Conservation (phyloP, 2,888 invertebrate species). For the Acronicta leporina region DNA sequence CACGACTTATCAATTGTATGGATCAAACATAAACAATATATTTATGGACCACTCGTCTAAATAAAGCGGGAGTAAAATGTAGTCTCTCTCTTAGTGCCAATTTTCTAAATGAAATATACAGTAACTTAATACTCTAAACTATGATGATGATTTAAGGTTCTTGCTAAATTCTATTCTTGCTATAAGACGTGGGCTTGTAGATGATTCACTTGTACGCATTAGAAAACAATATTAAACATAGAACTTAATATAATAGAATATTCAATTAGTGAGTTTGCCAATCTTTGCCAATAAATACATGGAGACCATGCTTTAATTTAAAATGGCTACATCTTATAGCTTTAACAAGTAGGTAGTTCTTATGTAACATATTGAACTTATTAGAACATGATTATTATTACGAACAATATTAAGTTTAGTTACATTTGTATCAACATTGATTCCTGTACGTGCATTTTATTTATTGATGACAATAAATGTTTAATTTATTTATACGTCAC, state of each 20-base stretch:
- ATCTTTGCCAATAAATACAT: conserved; percentile 51
- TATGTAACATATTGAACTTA: conserved; percentile 44
- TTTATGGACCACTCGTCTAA: conserved; percentile 4
- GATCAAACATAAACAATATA: conserved; percentile 6
- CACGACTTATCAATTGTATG: conserved; percentile 31
- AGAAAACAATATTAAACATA: conserved; percentile 41
- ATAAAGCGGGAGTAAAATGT: conserved; percentile 2
- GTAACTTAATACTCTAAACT: conserved; percentile 5
- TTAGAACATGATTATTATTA: conserved; percentile 42
- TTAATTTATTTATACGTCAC: conserved; percentile 54
- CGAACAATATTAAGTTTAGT: conserved; percentile 47
- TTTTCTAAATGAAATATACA: conserved; percentile 8
- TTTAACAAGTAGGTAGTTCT: conserved; percentile 46
- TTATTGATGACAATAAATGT: conserved; percentile 67
- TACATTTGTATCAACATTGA: conserved; percentile 54
- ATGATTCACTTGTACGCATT: conserved; percentile 40
- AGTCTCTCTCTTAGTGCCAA: conserved; percentile 9
- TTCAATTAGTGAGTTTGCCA: conserved; percentile 37
- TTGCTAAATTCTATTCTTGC: conserved; percentile 7
- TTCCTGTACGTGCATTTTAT: conserved; percentile 73
- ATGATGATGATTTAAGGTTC: conserved; percentile 6
- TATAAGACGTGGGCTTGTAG: conserved; percentile 29
- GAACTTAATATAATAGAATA: conserved; percentile 37
- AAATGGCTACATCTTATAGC: conserved; percentile 53
- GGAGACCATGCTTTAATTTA: conserved; percentile 53